Evolutionary conservation across 1,140 invertebrate genomes (phyloP).

Genomic region (Penaeus indicus): DNA sequence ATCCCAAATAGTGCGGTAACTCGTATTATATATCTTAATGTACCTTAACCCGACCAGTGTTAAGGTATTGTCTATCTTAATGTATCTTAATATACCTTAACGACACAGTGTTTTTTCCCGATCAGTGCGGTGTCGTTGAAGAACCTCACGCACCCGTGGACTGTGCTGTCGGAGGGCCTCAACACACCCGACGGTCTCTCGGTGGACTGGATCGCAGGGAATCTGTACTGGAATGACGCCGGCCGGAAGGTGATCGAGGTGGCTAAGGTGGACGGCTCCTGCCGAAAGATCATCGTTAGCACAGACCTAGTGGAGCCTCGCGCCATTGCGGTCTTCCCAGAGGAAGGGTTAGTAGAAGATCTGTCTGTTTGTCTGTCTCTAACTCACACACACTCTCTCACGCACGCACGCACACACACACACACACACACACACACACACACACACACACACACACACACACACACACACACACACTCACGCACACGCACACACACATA

Average conservation of each 20-base stretch:
- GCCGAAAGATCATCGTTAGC: slow-evolving; percentile 86
- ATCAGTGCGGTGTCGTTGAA: slow-evolving; percentile 89
- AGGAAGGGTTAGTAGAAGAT: slow-evolving; percentile 77
- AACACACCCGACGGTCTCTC: slow-evolving; percentile 87
- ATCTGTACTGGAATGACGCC: slow-evolving; percentile 98
- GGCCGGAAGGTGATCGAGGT: slow-evolving; percentile 90
- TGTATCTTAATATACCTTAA: slow-evolving; percentile 67
- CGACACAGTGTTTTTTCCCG: neutral
- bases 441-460: slow-evolving; percentile 5
- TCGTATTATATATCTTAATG: no score
- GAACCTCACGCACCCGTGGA: slow-evolving; percentile 60
- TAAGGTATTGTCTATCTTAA: no score
- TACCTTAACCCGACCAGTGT: no score
- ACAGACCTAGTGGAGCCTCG: slow-evolving; percentile 85
- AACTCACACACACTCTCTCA: neutral
- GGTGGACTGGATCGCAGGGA: slow-evolving; percentile 92
- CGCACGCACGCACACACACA: neutral
- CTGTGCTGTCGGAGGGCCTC: slow-evolving; percentile 43
- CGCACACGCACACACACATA: neutral
- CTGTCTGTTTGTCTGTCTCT: neutral
- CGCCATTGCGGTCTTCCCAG: slow-evolving; percentile 86
- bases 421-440: neutral
- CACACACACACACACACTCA: no score
- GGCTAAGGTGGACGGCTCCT: slow-evolving; percentile 85
- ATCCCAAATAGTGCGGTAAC: no score